Conservation (phyloP, 1,140 invertebrate species). For the Caerostris extrusa region DNA sequence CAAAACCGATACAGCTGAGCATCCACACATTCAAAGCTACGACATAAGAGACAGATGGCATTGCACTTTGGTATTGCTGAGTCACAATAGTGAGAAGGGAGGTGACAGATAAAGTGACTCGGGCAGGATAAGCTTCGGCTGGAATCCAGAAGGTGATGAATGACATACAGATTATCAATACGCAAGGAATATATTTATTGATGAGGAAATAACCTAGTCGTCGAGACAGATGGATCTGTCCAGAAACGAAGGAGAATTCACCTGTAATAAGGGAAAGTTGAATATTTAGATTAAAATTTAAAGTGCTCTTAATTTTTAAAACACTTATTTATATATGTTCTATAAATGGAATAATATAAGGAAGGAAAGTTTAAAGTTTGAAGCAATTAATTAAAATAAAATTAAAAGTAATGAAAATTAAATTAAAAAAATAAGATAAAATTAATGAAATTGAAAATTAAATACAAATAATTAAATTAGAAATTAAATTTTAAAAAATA, state of each 20-base stretch:
- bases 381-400: too few species aligned
- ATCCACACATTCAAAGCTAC: conserved; percentile 84
- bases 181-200: conserved; percentile 78
- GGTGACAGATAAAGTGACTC: conserved; percentile 84
- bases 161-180: conserved; percentile 77
- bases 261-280: conserved; percentile 50
- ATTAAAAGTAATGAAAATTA: too few species aligned
- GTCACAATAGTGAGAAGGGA: conserved; percentile 87
- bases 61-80: conserved; percentile 83
- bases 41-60: conserved; percentile 82
- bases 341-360: not conserved
- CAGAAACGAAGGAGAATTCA: conserved; percentile 76
- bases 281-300: not conserved
- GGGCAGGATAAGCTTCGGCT: conserved; percentile 77
- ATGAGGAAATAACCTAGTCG: conserved; percentile 78
- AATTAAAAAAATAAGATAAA: too few species aligned
- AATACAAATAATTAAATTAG: too few species aligned
- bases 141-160: conserved; percentile 79
- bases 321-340: conserved; percentile 16
- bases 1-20: conserved; percentile 89
- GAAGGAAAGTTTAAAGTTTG: too few species aligned
- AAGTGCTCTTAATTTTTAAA: not conserved
- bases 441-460: too few species aligned
- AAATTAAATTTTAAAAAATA: too few species aligned
- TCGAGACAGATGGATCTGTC: conserved; percentile 70